These are phyloP conservation scores for Coregonus ussuriensis DNA, from an alignment of 2,797 vertebrate genomes.

Conservation along the genomic window DNA sequence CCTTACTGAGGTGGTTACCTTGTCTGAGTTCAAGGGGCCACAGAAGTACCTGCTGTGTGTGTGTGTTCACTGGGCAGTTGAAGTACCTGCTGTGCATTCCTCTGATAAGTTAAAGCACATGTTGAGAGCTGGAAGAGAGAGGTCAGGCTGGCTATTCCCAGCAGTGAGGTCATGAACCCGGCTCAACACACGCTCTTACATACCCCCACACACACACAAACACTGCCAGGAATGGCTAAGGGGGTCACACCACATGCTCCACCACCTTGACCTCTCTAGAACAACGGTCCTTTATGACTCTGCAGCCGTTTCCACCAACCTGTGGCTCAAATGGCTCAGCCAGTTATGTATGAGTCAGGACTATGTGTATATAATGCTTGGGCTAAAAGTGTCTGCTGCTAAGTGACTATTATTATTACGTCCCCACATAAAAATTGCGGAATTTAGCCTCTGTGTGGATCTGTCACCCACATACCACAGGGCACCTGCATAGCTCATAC, in stretches of 20 bases:
- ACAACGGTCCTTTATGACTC: slow-evolving; percentile 48
- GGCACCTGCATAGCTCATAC: slow-evolving; percentile 58
- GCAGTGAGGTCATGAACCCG: not conserved
- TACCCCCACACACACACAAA: not conserved
- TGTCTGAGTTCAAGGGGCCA: not conserved
- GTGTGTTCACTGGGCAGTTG: too few species aligned
- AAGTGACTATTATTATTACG: slow-evolving; percentile 16
- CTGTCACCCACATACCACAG: slow-evolving; percentile 57
- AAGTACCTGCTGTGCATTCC: not conserved
- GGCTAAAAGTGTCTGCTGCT: not conserved
- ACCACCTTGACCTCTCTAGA: slow-evolving; percentile 24
- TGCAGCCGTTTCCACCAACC: slow-evolving; percentile 1
- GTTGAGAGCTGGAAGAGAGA: not conserved
- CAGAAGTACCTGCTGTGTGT: not conserved
- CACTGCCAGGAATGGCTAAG: slow-evolving; percentile 21
- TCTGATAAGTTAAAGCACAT: slow-evolving; percentile 6
- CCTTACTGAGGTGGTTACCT: not conserved
- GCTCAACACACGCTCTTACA: not conserved
- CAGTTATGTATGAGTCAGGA: not conserved
- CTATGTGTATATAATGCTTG: not conserved
- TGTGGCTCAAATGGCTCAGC: slow-evolving; percentile 5
- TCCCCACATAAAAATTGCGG: slow-evolving; percentile 18
- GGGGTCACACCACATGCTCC: slow-evolving; percentile 4
- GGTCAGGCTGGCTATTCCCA: not conserved
- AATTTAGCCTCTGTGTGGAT: slow-evolving; percentile 60